Conservation (phyloP, 64 coral and sea anemone genomes). For the Platygyra sinensis region DNA sequence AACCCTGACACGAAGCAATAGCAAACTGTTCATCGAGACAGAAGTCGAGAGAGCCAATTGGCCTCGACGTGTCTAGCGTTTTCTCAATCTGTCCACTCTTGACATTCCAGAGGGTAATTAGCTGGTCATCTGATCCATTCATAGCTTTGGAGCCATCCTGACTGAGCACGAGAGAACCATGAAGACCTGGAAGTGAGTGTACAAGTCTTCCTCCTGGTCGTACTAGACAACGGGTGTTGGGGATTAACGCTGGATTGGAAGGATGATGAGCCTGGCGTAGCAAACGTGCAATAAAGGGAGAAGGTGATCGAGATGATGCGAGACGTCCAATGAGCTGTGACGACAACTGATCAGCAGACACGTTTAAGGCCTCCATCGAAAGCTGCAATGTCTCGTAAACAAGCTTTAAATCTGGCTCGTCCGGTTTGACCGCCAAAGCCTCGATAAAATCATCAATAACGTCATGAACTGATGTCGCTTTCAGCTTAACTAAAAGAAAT, state of each 20-base stretch:
- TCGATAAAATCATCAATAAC: constrained; percentile 89
- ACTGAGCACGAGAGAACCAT: constrained; percentile 60
- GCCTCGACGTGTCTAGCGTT: constrained; percentile 41
- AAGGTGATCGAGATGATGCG: constrained; percentile 73
- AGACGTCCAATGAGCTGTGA: constrained; percentile 96
- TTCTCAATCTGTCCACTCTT: constrained; percentile 65
- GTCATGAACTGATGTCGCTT: constrained; percentile 72
- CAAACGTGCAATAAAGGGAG: constrained; percentile 69
- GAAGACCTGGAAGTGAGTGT: constrained; percentile 79
- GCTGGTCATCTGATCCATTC: constrained; percentile 63
- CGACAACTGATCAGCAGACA: constrained; percentile 79
- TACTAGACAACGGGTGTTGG: constrained; percentile 87
- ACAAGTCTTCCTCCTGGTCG: constrained; percentile 89
- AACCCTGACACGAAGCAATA: constrained; percentile 68
- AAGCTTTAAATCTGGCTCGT: constrained; percentile 80
- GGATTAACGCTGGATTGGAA: constrained; percentile 74
- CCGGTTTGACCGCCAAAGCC: constrained; percentile 64
- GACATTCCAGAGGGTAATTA: constrained; percentile 87
- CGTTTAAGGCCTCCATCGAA: constrained; percentile 84
- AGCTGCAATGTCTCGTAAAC: constrained; percentile 88
- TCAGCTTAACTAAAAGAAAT: constrained; percentile 81
- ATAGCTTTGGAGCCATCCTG: constrained; percentile 71
- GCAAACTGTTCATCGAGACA: constrained; percentile 83
- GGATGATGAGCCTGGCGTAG: constrained; percentile 89
- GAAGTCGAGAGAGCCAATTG: constrained; percentile 67